Base-by-base conservation (phyloP, 2,797 vertebrate species). In the Melanotaenia trifasciata region DNA sequence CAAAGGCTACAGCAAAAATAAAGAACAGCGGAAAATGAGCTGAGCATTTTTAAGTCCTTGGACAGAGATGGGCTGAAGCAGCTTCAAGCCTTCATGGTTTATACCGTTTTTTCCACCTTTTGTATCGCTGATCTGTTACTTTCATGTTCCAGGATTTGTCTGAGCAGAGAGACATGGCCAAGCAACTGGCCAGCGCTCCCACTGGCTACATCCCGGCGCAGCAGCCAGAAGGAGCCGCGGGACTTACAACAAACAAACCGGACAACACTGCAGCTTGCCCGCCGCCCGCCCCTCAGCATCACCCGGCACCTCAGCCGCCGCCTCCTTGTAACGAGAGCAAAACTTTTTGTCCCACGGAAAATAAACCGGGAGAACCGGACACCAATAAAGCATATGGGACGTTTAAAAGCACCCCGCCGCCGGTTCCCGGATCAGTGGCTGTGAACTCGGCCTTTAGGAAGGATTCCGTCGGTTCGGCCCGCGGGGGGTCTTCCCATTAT, bases 161-260 rank as follows among this genome's bases (percentile, higher is more conserved):
- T 74, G 92, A 94, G 74, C 93, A 92, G 70, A 94, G 93, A 92
- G 96, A 96, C 84, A 96, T 97, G 96, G 93, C 91, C 89, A 95
- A 94, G 76, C 95, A 93, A 73, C 89, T 89, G 47, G 80, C 78
- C 80, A 53, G 60, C 93, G 95, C 88, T 64, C 90, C 94, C 0
- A 92, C 94, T 71, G 77, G 86, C 45, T 87, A 84, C 70, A 91
- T 88, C 83, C 88, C 91, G 20, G 91, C 84, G 76, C 90, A 89
- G 78, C 91, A 91, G 81, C 85, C 89, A n/a, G 92, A 65, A 3
- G 95, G 94, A 86, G 92, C 92, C 59, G 87, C 84, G 20, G 94
- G 94, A 86, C 85, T 90, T 78, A 90, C 88, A 67, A 77, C 93
- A 78, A 94, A 68, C 75, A 94, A 93, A 86, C 90, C 95, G 3